Base-by-base conservation (phyloP, 2,888 invertebrate species). In the Pseudolycoriella hygida region DNA sequence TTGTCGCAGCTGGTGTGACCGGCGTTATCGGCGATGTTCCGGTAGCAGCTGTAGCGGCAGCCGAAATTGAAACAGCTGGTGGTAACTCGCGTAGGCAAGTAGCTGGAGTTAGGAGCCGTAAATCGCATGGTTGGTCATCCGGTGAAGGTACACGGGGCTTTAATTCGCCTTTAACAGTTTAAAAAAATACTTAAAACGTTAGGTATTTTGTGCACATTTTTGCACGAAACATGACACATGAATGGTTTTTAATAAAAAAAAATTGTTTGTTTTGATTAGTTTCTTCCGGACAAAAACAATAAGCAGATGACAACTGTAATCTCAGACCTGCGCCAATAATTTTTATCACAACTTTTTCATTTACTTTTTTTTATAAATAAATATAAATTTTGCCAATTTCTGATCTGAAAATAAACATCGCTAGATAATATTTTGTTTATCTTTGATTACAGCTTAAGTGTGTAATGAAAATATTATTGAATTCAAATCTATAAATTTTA, bases 111-210 rank as follows among this genome's bases (percentile, higher is more conserved):
- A 54, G 51, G 38, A 61, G 53, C 38, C 64, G 57, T 49, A 66
- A 53, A 56, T 66, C 65, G 52, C 60, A 65, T 11, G 65, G 66
- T 48, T 66, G 48, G 48, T 57, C 60, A 49, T 57, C 55, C 14
- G 52, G 49, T 25, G 50, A 46, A 25, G 51, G 30, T 43, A 18
- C 17, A 15, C 39, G 12, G 12, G 34, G 15, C 34, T 14, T 34
- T 14, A 14, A 14, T 34, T 34, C 34, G 12, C 34, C 34, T 34
- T 12, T 34, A 12, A 34, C 14, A 39, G 17, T 17, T 17, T 34
- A 34, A 14, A 14, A 39, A 39, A 39, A 39, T 17, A 39, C 14
- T 39, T 39, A 39, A 39, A 39, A 17, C 17, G 14, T 39, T 39
- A 17, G 17, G 15, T 17, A 34, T 34, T 34, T 34, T 12, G 15